Evolutionary conservation across 2,888 invertebrate genomes (phyloP).

Genomic region (Dendrolimus pini): DNA sequence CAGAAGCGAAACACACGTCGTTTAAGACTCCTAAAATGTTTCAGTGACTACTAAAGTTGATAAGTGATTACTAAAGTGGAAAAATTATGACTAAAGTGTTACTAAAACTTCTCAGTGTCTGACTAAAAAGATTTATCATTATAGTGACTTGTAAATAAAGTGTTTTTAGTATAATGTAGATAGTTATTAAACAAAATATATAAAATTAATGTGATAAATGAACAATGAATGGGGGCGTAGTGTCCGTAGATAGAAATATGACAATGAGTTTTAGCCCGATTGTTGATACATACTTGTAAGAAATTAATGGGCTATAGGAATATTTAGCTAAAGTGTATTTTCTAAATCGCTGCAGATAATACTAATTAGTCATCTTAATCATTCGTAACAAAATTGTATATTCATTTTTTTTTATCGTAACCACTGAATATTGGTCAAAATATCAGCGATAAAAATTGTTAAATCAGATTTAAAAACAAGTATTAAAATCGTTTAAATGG

Average conservation of each 20-base stretch:
- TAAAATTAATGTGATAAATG: conserved; percentile 14
- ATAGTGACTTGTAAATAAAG: neutral
- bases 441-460: too few species aligned
- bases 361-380: too few species aligned
- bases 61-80: neutral
- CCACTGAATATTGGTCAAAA: too few species aligned
- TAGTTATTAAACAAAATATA: conserved; percentile 13
- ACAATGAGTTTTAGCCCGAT: neutral
- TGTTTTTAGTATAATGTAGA: conserved; percentile 5
- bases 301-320: neutral
- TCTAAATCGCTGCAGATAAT: neutral
- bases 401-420: too few species aligned
- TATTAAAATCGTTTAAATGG: too few species aligned
- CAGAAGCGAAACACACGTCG: conserved; percentile 63
- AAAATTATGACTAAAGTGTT: neutral
- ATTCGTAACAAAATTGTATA: too few species aligned
- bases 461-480: too few species aligned
- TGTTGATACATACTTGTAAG: neutral
- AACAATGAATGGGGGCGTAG: conserved; percentile 6
- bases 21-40: conserved; percentile 29
- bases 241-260: conserved; percentile 13
- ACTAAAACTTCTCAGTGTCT: neutral
- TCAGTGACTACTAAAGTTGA: conserved; percentile 6
- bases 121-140: neutral
- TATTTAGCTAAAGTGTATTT: neutral